These are phyloP conservation scores for Albula glossodonta DNA, from an alignment of 2,113 vertebrate species.

Conservation along the genomic window DNA sequence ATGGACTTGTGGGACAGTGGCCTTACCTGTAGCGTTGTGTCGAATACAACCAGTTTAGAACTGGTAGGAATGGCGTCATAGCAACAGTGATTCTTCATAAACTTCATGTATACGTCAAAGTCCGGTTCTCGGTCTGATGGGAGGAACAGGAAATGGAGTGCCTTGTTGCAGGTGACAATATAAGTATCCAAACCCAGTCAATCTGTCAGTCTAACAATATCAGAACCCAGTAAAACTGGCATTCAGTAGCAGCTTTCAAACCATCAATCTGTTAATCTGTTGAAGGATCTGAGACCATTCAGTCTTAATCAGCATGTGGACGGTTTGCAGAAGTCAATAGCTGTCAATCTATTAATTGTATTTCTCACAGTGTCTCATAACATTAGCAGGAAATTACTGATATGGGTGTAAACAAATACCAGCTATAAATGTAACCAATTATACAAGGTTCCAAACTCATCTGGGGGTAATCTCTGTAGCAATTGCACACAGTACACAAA, in stretches of 20 bases:
- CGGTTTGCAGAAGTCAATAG: too few species aligned
- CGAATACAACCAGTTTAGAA: constrained; percentile 92
- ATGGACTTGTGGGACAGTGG: background rate
- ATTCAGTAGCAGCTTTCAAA: background rate
- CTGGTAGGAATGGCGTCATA: constrained; percentile 91
- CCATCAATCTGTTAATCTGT: too few species aligned
- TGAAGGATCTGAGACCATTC: too few species aligned
- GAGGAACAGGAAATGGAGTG: constrained; percentile 26
- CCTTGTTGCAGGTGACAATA: constrained; percentile 42
- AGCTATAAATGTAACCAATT: background rate
- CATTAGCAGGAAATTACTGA: too few species aligned
- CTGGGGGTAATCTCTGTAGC: background rate
- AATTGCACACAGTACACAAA: background rate
- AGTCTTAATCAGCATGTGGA: too few species aligned
- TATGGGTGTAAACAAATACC: too few species aligned
- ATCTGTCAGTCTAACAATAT: background rate
- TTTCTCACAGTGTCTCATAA: too few species aligned
- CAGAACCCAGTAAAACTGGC: too few species aligned
- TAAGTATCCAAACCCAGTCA: background rate
- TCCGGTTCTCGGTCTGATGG: constrained; percentile 56
- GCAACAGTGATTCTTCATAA: constrained; percentile 89
- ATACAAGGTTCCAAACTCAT: background rate
- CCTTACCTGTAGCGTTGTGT: constrained; percentile 81
- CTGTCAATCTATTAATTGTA: too few species aligned
- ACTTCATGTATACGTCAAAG: constrained; percentile 82